These are phyloP conservation scores for Eilema caniola DNA, from an alignment of 2,888 invertebrate genomes.

Conservation along the genomic window DNA sequence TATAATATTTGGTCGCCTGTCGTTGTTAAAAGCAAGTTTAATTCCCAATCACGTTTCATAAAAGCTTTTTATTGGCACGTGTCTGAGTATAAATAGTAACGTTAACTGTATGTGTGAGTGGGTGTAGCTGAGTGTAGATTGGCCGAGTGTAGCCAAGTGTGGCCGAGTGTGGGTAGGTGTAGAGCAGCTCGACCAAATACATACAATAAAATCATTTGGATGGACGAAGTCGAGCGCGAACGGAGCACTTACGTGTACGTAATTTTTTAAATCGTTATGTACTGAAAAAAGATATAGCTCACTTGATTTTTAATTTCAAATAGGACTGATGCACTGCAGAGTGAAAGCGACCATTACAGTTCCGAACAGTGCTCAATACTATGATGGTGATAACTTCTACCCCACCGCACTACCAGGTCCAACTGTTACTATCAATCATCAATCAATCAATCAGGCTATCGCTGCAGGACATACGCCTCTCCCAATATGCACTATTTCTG, in stretches of 20 bases:
- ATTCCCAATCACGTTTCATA: slow-evolving; percentile 10
- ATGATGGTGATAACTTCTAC: too few relatives aligned
- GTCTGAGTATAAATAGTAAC: not conserved
- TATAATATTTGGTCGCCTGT: not conserved
- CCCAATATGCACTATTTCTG: too few relatives aligned
- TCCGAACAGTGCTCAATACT: too few relatives aligned
- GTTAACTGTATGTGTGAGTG: not conserved
- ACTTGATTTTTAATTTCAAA: too few relatives aligned
- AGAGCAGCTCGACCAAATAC: slow-evolving; percentile 4
- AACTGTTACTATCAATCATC: too few relatives aligned
- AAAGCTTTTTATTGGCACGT: slow-evolving; percentile 15
- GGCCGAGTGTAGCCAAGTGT: not conserved
- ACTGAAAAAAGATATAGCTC: too few relatives aligned
- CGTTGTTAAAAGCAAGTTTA: not conserved
- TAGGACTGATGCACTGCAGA: too few relatives aligned
- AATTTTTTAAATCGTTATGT: too few relatives aligned
- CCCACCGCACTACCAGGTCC: too few relatives aligned
- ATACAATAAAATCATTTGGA: slow-evolving; percentile 35
- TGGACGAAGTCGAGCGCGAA: slow-evolving; percentile 30
- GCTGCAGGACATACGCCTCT: too few relatives aligned
- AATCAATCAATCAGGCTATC: too few relatives aligned
- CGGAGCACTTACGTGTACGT: not conserved
- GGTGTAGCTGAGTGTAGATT: not conserved
- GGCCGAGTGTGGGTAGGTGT: not conserved
- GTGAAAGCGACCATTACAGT: too few relatives aligned